phyloP scores from a whole-genome alignment of 2,113 vertebrate species.

The Heptranchias perlo region DNA sequence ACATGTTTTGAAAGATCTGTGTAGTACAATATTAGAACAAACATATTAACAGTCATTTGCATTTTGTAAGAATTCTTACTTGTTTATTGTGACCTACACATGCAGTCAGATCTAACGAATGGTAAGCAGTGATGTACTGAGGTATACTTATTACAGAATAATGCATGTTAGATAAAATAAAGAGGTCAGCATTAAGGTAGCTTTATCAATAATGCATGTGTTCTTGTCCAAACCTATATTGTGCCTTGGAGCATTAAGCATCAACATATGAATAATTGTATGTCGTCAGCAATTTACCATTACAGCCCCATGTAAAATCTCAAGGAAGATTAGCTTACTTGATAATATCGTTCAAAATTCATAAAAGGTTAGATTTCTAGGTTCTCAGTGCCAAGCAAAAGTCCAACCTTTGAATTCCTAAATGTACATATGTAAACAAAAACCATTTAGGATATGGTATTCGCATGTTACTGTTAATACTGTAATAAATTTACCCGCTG shows the following conservation, averaged over 20 bases:
- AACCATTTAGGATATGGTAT: background rate
- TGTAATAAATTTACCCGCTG: background rate
- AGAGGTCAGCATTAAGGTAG: conserved; percentile 22
- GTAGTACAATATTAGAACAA: background rate
- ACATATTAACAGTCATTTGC: background rate
- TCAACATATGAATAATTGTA: background rate
- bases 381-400: background rate
- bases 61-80: background rate
- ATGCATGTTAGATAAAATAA: background rate
- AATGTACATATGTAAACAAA: background rate
- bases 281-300: conserved; percentile 14
- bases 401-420: background rate
- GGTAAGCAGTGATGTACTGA: background rate
- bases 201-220: conserved; percentile 32
- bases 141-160: background rate
- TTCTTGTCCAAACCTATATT: background rate
- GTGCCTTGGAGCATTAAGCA: background rate
- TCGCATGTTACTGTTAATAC: background rate
- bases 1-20: background rate
- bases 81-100: background rate
- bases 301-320: background rate
- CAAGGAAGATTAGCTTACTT: background rate
- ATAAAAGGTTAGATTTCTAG: background rate
- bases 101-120: background rate
- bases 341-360: background rate